phyloP scores from a whole-genome alignment of 2,113 vertebrate genomes.

The Cyprichromis sp. region DNA sequence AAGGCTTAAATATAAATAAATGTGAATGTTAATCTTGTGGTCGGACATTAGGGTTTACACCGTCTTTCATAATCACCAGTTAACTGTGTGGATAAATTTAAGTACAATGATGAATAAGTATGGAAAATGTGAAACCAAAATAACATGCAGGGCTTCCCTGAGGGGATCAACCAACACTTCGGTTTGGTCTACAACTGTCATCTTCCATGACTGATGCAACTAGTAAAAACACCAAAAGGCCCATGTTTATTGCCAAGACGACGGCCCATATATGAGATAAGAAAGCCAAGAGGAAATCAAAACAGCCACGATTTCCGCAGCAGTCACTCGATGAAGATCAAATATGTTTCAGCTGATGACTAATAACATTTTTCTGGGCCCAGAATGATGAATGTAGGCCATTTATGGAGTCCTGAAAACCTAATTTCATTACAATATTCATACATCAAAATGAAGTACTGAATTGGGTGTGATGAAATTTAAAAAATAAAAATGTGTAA shows the following conservation, averaged over 20 bases:
- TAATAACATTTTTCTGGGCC: conserved; percentile 31
- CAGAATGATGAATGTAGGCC: conserved; percentile 36
- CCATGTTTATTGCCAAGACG: not conserved
- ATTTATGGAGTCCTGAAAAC: conserved; percentile 34
- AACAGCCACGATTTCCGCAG: not conserved
- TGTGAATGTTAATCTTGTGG: not conserved
- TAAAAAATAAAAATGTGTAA: fast-evolving
- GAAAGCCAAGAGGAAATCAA: conserved; percentile 4
- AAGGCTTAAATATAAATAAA: not conserved
- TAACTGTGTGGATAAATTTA: not conserved
- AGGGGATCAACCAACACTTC: not conserved
- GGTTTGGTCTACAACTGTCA: not conserved
- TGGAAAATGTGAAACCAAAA: not conserved
- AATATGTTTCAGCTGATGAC: conserved; percentile 39
- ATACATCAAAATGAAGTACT: not conserved
- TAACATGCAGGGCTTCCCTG: not conserved
- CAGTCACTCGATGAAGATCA: conserved; percentile 14
- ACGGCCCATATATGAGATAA: not conserved
- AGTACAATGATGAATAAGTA: not conserved
- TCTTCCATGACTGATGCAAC: not conserved
- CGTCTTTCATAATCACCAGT: not conserved
- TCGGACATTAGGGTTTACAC: not conserved
- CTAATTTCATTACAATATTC: conserved; percentile 6
- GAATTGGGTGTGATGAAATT: not conserved
- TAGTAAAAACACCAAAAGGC: not conserved